phyloP scores from a whole-genome alignment of 2,113 vertebrate genomes.

The Tachuris rubrigastra region DNA sequence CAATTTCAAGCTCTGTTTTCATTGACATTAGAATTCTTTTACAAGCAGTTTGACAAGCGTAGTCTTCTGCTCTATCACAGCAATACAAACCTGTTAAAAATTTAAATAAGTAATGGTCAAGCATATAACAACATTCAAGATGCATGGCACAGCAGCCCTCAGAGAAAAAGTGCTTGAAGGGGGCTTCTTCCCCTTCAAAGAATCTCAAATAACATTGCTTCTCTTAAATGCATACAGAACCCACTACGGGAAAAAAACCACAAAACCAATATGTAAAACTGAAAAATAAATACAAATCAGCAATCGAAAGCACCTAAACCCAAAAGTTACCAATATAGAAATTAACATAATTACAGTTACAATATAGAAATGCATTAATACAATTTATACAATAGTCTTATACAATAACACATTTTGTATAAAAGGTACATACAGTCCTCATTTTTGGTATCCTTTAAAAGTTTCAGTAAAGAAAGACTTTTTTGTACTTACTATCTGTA shows the following conservation, averaged over 20 bases:
- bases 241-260: neutral
- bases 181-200: neutral
- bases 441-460: neutral
- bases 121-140: neutral
- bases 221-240: neutral
- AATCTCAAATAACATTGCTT: neutral
- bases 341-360: neutral
- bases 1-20: constrained; percentile 97
- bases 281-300: neutral
- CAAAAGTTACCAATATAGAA: neutral
- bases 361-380: neutral
- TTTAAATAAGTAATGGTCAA: neutral
- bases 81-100: constrained; percentile 88
- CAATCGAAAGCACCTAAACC: neutral
- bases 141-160: neutral
- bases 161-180: neutral
- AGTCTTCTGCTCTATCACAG: constrained; percentile 92
- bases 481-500: constrained; percentile 89
- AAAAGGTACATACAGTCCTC: neutral
- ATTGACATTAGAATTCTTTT: constrained; percentile 92
- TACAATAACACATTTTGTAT: neutral
- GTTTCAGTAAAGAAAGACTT: neutral
- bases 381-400: neutral
- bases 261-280: neutral
- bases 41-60: constrained; percentile 90